Evolutionary conservation across 64 coral and sea anemone species (phyloP).

Genomic region (Anthopleura sola): DNA sequence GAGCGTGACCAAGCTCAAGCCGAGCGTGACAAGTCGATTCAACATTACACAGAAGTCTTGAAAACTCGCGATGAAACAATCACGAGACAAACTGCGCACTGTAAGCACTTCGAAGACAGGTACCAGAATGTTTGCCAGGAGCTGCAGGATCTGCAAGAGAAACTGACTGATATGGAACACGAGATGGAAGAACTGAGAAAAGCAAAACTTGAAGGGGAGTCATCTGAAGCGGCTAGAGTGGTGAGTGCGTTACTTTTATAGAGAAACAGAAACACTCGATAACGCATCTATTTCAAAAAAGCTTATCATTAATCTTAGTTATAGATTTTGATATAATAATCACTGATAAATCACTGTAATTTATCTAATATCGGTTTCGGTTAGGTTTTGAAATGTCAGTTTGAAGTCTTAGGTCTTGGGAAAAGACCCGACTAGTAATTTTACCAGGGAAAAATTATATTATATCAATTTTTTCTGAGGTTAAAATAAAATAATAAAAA

Average conservation of each 20-base stretch:
- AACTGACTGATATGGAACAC: constrained; percentile 1
- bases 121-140: constrained; percentile 32
- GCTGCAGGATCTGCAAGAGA: not conserved
- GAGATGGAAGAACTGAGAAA: constrained; percentile 50
- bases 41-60: constrained; percentile 27
- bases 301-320: too few species aligned
- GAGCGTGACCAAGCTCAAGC: constrained; percentile 42
- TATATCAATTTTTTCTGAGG: too few species aligned
- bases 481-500: too few species aligned
- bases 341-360: too few species aligned
- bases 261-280: too few species aligned
- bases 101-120: constrained; percentile 34
- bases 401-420: too few species aligned
- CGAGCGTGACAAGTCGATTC: constrained; percentile 48
- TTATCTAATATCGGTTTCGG: too few species aligned
- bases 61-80: constrained; percentile 47
- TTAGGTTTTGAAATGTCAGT: too few species aligned
- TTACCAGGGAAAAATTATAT: too few species aligned
- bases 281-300: too few species aligned
- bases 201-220: constrained; percentile 32
- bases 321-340: too few species aligned
- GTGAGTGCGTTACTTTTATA: not conserved
- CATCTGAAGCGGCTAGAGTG: not conserved
- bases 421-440: too few species aligned
- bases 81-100: constrained; percentile 34